Base-by-base conservation (phyloP, 2,113 vertebrate genomes). In the Sinosuthora webbiana region DNA sequence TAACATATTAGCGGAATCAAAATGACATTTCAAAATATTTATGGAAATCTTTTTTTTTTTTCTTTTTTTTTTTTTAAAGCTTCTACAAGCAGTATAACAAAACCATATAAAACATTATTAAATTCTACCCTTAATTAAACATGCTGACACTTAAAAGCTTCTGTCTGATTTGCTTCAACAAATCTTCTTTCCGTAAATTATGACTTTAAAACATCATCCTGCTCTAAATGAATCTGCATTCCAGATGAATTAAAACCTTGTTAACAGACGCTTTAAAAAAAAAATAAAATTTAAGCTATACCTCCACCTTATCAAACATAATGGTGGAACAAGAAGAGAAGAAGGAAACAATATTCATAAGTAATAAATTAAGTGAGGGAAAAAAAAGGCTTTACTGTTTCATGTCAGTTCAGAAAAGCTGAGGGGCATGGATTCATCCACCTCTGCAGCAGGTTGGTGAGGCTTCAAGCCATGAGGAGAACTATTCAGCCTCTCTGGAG, bases 51-150 rank as follows among this genome's bases (percentile, higher is more conserved):
- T 47, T 71, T 78, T 70, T 62, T 74, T 57, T 64, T 23, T 86
- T 59, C n/a, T n/a, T n/a, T n/a, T n/a, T 83, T 80, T 79, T 74
- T 57, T 64, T 23, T 86, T 59, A 49, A 91, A 89, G 93, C 96
- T 92, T 95, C 74, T 89, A 97, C 91, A 96, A 94, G 94, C 91
- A 76, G 85, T 93, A 68, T 91, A 96, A 97, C 94, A 97, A 97
- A 90, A 71, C 68, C 89, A 73, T 44, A 85, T 73, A 89, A 94
- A 96, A 87, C 86, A 89, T 74, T 89, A 95, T 89, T 93, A 93
- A 97, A 95, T 96, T 93, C 92, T 67, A 68, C 28, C 87, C 83
- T 70, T 95, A 95, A 95, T 97, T 96, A 95, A 97, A 96, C 73
- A 93, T 65, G 89, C 88, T 91, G 90, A 97, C 94, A 93, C 91